phyloP scores from a whole-genome alignment of 2,888 invertebrate genomes.

The Brenthis hecate region DNA sequence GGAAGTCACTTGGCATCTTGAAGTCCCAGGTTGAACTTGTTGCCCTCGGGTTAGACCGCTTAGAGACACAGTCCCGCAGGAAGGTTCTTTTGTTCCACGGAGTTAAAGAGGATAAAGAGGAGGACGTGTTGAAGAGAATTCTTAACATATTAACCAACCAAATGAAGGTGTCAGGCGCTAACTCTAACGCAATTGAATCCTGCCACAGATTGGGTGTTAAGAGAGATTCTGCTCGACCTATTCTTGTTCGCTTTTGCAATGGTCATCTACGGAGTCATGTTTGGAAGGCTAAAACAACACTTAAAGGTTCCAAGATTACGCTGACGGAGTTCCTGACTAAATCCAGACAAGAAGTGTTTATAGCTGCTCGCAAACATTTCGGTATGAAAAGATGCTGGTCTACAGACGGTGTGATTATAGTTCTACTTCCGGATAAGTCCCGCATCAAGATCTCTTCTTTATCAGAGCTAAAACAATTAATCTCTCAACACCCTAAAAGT shows the following conservation, averaged over 20 bases:
- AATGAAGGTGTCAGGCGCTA: too few species aligned
- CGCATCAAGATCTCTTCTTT: not conserved
- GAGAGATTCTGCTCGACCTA: conserved; percentile 2
- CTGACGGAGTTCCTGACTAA: too few species aligned
- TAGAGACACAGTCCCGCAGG: conserved; percentile 9
- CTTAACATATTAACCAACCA: not conserved
- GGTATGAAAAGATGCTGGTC: not conserved
- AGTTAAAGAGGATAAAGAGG: not conserved
- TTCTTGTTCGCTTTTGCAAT: conserved; percentile 9
- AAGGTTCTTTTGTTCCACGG: conserved; percentile 14
- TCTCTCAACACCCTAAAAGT: not conserved
- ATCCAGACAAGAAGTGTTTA: too few species aligned
- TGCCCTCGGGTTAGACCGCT: conserved; percentile 1
- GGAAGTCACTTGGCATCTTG: not conserved
- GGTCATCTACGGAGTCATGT: not conserved
- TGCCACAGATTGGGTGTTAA: conserved; percentile 9
- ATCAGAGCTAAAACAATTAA: not conserved
- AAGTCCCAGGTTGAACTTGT: conserved; percentile 14
- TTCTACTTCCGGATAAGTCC: not conserved
- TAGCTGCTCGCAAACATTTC: not conserved
- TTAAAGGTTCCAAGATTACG: too few species aligned
- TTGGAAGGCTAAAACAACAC: too few species aligned
- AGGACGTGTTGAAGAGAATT: conserved; percentile 2
- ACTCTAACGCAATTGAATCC: conserved; percentile 2
- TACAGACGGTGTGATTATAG: not conserved